phyloP scores from a whole-genome alignment of 2,113 vertebrate species.

The Phylloscopus whistleri region DNA sequence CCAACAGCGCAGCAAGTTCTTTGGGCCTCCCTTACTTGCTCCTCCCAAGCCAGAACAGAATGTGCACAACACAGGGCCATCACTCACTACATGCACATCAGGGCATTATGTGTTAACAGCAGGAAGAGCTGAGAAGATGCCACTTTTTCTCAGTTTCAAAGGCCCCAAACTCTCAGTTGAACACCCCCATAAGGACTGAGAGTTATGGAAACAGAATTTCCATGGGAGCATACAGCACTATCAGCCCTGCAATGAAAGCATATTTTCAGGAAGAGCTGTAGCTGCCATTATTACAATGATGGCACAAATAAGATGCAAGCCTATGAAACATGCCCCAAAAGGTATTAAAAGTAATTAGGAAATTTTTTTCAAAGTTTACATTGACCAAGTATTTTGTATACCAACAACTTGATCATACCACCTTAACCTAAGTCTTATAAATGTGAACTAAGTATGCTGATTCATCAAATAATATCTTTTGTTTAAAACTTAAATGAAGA shows the following conservation, averaged over 20 bases:
- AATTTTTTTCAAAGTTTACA: accelerated
- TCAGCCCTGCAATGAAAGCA: neutral
- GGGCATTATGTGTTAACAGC: neutral
- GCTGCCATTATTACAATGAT: neutral
- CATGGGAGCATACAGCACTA: accelerated
- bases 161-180: neutral
- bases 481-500: neutral
- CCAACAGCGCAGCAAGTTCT: neutral
- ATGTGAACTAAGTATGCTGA: neutral
- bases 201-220: neutral
- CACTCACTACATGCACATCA: neutral
- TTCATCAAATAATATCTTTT: neutral
- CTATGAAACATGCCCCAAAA: neutral
- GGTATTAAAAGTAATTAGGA: neutral
- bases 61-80: accelerated
- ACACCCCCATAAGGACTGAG: neutral
- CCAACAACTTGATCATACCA: neutral
- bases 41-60: neutral
- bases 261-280: neutral
- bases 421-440: neutral
- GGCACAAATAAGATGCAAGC: neutral
- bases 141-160: neutral
- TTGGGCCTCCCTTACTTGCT: neutral
- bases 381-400: neutral
- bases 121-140: neutral